A percentile compares a stretch with the other conserved stretches of the same genome.
Conservation (phyloP, 1,140 invertebrate genomes). For the Frieseomelitta varia region DNA sequence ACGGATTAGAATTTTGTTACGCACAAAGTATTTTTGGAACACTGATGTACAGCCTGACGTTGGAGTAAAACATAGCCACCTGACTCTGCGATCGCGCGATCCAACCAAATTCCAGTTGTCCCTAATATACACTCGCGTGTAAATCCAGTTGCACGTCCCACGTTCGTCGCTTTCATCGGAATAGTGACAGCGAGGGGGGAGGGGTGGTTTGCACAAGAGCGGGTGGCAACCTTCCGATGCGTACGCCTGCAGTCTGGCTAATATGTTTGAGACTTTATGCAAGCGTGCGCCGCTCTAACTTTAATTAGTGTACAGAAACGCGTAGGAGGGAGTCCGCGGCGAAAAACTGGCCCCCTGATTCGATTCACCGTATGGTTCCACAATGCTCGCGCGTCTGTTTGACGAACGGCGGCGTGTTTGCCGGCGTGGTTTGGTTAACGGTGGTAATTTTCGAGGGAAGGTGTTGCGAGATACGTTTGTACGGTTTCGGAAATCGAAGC, state of each 20-base stretch:
- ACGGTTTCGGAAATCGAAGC: background rate
- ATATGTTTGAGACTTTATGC: constrained; percentile 8
- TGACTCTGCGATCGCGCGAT: too few relatives aligned
- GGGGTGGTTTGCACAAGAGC: background rate
- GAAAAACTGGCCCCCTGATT: background rate
- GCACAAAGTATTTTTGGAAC: too few relatives aligned
- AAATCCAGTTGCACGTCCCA: too few relatives aligned
- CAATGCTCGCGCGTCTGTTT: background rate
- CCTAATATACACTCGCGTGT: too few relatives aligned
- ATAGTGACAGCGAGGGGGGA: background rate
- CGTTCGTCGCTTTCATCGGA: background rate
- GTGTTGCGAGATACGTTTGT: background rate
- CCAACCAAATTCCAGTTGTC: too few relatives aligned
- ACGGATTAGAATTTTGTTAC: too few relatives aligned
- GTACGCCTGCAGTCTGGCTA: background rate
- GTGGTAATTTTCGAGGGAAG: background rate
- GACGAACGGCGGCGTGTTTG: background rate
- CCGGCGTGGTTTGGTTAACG: background rate
- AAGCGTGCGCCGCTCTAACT: background rate
- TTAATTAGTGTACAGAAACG: constrained; percentile 5
- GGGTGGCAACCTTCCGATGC: background rate
- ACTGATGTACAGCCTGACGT: too few relatives aligned
- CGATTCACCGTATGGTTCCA: background rate
- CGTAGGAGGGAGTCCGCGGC: too few relatives aligned
- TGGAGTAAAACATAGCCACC: too few relatives aligned